Conservation (phyloP, 1,140 invertebrate species). For the Drosophila subobscura region DNA sequence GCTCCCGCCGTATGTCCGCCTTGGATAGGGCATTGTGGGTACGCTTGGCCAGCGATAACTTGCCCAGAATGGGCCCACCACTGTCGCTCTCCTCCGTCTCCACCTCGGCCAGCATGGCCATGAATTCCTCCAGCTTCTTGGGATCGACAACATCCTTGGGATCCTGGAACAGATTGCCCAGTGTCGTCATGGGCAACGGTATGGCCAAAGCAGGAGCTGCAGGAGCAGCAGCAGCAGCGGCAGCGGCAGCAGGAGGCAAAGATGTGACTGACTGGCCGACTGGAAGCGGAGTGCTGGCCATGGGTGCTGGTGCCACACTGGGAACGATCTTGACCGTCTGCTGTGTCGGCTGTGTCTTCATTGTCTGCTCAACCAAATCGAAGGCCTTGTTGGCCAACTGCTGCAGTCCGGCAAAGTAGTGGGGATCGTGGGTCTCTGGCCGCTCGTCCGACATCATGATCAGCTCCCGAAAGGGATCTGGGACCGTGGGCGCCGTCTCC, state of each 20-base stretch:
- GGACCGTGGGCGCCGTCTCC: slow-evolving; percentile 18
- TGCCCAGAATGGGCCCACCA: slow-evolving; percentile 85
- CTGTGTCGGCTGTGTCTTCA: slow-evolving; percentile 65
- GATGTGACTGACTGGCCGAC: not conserved
- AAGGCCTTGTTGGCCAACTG: slow-evolving; percentile 84
- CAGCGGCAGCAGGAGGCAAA: not conserved
- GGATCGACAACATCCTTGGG: slow-evolving; percentile 82
- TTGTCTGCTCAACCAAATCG: slow-evolving; percentile 80
- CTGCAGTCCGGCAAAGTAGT: slow-evolving; percentile 83
- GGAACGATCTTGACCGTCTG: slow-evolving; percentile 27
- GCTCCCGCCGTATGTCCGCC: slow-evolving; percentile 75
- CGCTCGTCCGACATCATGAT: slow-evolving; percentile 84
- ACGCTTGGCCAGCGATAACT: slow-evolving; percentile 85
- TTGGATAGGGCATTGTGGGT: slow-evolving; percentile 86
- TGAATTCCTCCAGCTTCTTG: slow-evolving; percentile 84
- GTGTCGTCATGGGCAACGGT: slow-evolving; percentile 57
- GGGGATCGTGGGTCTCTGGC: slow-evolving; percentile 83
- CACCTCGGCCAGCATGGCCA: slow-evolving; percentile 84
- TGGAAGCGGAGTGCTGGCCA: slow-evolving; percentile 5
- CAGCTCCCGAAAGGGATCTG: slow-evolving; percentile 85
- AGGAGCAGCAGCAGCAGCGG: slow-evolving; percentile 4
- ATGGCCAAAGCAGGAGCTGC: slow-evolving; percentile 14
- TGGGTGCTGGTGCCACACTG: not conserved
- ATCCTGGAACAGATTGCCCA: slow-evolving; percentile 78
- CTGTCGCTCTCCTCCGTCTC: slow-evolving; percentile 88